A percentile compares a stretch with the other conserved stretches of the same genome.
phyloP scores from a whole-genome alignment of 2,888 invertebrate species.

The Calephelis perditalis region DNA sequence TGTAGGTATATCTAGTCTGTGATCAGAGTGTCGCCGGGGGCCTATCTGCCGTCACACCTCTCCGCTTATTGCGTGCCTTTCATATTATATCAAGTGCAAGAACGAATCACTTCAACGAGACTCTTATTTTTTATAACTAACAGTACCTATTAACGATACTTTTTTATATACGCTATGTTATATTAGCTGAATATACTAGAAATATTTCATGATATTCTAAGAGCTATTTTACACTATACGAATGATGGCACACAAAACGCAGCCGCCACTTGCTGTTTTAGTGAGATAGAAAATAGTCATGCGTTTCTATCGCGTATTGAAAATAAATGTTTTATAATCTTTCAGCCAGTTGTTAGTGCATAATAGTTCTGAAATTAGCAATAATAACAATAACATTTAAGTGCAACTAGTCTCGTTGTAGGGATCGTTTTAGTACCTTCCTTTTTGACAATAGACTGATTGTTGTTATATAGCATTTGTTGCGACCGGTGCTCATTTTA shows the following conservation, averaged over 20 bases:
- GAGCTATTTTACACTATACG: neutral
- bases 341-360: neutral
- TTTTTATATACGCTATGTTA: constrained; percentile 8
- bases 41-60: constrained; percentile 69
- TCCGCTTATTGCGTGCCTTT: constrained; percentile 77
- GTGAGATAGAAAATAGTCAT: neutral
- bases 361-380: neutral
- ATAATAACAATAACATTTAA: constrained; percentile 17
- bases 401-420: constrained; percentile 48
- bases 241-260: neutral
- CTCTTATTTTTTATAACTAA: constrained; percentile 23
- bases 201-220: constrained; percentile 11
- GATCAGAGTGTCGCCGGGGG: constrained; percentile 76
- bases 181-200: constrained; percentile 10
- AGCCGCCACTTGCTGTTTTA: neutral
- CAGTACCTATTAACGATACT: constrained; percentile 17
- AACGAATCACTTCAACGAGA: constrained; percentile 46
- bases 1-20: constrained; percentile 75
- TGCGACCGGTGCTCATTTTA: constrained; percentile 77
- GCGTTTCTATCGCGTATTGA: too few species aligned
- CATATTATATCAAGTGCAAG: constrained; percentile 64
- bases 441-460: constrained; percentile 78
- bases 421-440: constrained; percentile 60
- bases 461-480: constrained; percentile 72
- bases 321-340: too few species aligned